These are phyloP conservation scores for Rhyacichthys aspro DNA, from an alignment of 2,797 vertebrate species.

Conservation along the genomic window DNA sequence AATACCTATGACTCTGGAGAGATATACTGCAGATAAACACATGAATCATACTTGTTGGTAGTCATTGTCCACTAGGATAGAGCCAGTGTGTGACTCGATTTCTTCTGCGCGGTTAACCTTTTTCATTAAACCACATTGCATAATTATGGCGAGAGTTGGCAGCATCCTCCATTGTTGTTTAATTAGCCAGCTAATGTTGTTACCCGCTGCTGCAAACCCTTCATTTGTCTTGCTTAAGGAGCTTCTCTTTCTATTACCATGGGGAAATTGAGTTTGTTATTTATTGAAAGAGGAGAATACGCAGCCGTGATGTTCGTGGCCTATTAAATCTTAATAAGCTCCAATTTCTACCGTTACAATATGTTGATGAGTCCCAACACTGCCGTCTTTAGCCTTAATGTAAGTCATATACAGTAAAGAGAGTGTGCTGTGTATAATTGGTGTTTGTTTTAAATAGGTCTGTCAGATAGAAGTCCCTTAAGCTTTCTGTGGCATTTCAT, in stretches of 20 bases:
- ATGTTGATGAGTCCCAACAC: constrained; percentile 46
- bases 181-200: constrained; percentile 87
- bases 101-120: constrained; percentile 78
- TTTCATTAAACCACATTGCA: constrained; percentile 77
- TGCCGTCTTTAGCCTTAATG: constrained; percentile 30
- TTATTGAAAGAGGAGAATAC: constrained; percentile 75
- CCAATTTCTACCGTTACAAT: constrained; percentile 56
- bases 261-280: constrained; percentile 80
- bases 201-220: constrained; percentile 80
- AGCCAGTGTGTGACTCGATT: constrained; percentile 52
- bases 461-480: constrained; percentile 53
- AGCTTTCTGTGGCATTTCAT: constrained; percentile 68
- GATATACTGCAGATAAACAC: constrained; percentile 52
- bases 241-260: constrained; percentile 69
- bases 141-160: constrained; percentile 73
- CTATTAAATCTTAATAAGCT: constrained; percentile 81
- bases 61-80: constrained; percentile 18
- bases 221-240: constrained; percentile 87
- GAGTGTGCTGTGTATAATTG: constrained; percentile 12
- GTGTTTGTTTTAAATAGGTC: constrained; percentile 60
- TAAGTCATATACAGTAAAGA: constrained; percentile 15
- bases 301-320: constrained; percentile 56
- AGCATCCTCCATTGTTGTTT: constrained; percentile 82
- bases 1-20: constrained; percentile 42
- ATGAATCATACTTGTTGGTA: constrained; percentile 48